Base-by-base conservation (phyloP, 2,888 invertebrate genomes). In the Acleris holmiana region DNA sequence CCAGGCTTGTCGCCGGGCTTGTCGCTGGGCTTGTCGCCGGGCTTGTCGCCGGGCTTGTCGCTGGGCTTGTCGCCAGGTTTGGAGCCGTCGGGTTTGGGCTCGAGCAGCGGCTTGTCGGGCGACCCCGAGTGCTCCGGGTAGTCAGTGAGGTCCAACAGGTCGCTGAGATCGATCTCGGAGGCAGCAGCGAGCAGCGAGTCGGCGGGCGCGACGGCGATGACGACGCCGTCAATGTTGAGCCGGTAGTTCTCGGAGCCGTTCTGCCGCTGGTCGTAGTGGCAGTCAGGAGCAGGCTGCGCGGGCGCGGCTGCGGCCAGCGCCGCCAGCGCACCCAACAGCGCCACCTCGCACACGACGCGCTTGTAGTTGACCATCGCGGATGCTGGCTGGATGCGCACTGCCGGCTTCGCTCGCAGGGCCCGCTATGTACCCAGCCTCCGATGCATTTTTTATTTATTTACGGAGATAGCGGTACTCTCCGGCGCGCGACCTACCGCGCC, bases 171-270 rank as follows among this genome's bases (percentile, higher is more conserved):
- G 63, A 91, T 79, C 49, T 92, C 86, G 1, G 93, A 92, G 4
- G 93, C 92, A 0, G 94, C 94, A 21, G 94, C 86, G 15, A 95
- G 80, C 7, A 95, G 83, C 1, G 94, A 88, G 59, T 95, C 95
- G 0, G 94, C 93, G 0, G 95, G 95, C 0, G 95, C 94, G 48
- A 95, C 88, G 2, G 95, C 94, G 40, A 96, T 84, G 15, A 95
- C 93, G n/a, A 96, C 89, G 15, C 95, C 96, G 73, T 95, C 94
- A 56, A 97, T 91, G 77, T 94, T 94, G 10, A 97, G 85, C 18
- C 96, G 92, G 70, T 94, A 94, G 87, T 97, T 97, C 74, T 96
- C 96, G 0, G 94, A 91, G 1, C 97, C 97, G 78, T 96, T 96
- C 80, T 97, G 97, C 7, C 96, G 88, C 78, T 97, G 96, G 83